These are phyloP conservation scores for Rhabdornis inornatus DNA, from an alignment of 2,113 vertebrate genomes.

Conservation along the genomic window DNA sequence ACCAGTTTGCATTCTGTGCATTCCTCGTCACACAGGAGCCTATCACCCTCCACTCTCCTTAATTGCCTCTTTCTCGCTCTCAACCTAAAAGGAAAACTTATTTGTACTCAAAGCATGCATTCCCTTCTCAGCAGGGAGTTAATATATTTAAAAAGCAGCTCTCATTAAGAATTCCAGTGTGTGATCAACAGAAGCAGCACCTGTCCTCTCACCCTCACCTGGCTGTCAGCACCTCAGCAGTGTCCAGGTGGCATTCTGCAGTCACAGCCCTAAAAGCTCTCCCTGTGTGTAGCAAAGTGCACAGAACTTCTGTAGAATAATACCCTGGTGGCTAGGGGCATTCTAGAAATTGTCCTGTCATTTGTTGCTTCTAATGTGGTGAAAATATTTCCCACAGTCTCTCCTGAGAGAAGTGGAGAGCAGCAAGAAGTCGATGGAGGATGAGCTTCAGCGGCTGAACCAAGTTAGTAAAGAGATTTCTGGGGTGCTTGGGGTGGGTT, in stretches of 20 bases:
- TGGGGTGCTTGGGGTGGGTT: neutral
- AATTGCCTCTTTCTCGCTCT: neutral
- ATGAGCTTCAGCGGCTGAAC: constrained; percentile 82
- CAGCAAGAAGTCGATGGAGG: constrained; percentile 83
- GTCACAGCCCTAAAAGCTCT: neutral
- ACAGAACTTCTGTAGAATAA: neutral
- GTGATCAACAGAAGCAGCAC: neutral
- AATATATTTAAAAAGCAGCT: neutral
- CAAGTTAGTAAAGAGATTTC: constrained; percentile 71
- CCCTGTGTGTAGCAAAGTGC: neutral
- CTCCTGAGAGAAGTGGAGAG: constrained; percentile 82
- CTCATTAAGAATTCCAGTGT: neutral
- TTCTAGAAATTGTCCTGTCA: neutral
- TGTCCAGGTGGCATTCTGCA: neutral
- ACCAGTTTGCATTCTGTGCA: neutral
- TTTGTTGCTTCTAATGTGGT: neutral
- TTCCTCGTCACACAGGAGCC: neutral
- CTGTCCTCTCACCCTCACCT: neutral
- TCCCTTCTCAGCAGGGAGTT: neutral
- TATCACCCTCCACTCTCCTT: neutral
- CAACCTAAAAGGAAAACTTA: neutral
- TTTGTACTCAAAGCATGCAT: neutral
- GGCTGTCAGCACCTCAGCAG: fast-evolving
- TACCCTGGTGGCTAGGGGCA: neutral
- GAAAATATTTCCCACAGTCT: constrained; percentile 61